Conservation (phyloP, 2,888 invertebrate species). For the Ophion slaviceki region DNA sequence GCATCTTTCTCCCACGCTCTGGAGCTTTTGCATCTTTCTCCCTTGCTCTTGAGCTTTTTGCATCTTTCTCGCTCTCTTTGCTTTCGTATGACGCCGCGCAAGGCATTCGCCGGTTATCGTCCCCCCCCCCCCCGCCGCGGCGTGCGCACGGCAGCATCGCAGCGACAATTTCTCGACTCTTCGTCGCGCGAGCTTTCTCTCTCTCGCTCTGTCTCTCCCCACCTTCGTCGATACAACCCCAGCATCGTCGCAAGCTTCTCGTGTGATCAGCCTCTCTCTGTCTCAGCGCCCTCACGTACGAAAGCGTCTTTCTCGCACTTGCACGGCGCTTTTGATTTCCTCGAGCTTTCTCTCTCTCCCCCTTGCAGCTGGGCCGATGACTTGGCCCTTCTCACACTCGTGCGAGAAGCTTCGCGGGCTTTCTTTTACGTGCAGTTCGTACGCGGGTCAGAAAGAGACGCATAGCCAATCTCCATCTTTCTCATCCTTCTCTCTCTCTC, state of each 20-base stretch:
- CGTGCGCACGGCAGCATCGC: constrained; percentile 57
- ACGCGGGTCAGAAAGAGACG: constrained; percentile 21
- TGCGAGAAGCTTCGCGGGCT: constrained; percentile 44
- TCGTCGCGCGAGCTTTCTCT: constrained; percentile 48
- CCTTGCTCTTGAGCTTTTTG: too few relatives aligned
- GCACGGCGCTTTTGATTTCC: constrained; percentile 53
- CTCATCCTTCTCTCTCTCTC: neutral
- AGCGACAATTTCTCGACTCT: constrained; percentile 40
- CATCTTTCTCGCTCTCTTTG: constrained; percentile 46
- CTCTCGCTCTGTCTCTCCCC: constrained; percentile 49
- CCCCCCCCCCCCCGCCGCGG: constrained; percentile 43
- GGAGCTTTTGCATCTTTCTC: too few relatives aligned
- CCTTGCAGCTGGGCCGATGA: constrained; percentile 10
- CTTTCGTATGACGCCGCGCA: constrained; percentile 50
- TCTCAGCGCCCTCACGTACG: neutral
- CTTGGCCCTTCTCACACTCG: constrained; percentile 38
- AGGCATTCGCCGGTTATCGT: constrained; percentile 24
- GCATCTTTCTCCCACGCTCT: too few relatives aligned
- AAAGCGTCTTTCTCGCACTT: constrained; percentile 52
- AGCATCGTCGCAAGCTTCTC: constrained; percentile 66
- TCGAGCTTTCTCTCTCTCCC: constrained; percentile 1
- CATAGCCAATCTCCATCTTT: neutral
- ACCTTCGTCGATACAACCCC: constrained; percentile 46
- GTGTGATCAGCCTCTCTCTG: constrained; percentile 49
- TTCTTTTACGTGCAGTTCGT: constrained; percentile 26